Evolutionary conservation across 2,888 invertebrate genomes (phyloP).

Genomic region (Amphimallon solstitiale): DNA sequence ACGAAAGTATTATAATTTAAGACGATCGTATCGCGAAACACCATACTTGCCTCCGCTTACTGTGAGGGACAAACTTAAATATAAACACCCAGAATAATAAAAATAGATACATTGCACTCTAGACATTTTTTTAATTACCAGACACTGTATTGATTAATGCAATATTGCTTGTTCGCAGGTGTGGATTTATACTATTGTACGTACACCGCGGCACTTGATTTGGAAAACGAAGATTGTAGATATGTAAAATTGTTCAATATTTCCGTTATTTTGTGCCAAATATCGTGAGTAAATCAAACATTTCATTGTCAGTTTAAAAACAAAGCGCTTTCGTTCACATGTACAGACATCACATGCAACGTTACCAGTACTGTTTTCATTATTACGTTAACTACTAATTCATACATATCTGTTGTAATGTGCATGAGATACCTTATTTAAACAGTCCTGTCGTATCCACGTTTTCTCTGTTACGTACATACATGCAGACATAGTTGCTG

Average conservation of each 20-base stretch:
- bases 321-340: not conserved
- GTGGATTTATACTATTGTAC: too few relatives aligned
- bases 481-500: constrained; percentile 6
- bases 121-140: too few relatives aligned
- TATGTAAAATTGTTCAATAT: not conserved
- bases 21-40: too few relatives aligned
- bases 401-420: not conserved
- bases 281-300: constrained; percentile 2
- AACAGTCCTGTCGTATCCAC: constrained; percentile 16
- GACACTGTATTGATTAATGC: too few relatives aligned
- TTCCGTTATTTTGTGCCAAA: not conserved
- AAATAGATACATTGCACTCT: too few relatives aligned
- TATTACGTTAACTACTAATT: constrained; percentile 8
- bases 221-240: not conserved
- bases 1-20: too few relatives aligned
- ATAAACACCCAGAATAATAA: too few relatives aligned
- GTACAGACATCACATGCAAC: not conserved
- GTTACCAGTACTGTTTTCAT: not conserved
- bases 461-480: not conserved
- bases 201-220: too few relatives aligned
- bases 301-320: not conserved
- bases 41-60: too few relatives aligned
- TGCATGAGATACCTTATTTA: constrained; percentile 23
- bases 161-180: too few relatives aligned
- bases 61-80: too few relatives aligned